Base-by-base conservation (phyloP, 2,113 vertebrate species). In the Bothrops jararaca region DNA sequence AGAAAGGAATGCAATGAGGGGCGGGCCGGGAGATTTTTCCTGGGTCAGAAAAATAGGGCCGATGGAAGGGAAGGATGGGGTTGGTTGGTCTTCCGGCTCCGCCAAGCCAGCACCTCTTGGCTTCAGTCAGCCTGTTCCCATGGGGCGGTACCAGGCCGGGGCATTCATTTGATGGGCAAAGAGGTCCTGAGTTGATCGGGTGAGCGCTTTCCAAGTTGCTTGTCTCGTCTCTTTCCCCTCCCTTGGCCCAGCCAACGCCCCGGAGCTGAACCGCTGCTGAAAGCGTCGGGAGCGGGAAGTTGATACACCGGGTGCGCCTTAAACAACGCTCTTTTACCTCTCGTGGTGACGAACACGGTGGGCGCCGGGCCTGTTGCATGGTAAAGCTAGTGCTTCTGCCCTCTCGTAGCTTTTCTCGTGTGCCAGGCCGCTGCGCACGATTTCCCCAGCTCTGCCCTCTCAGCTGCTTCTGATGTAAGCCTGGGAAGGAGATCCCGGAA, bases 1-100 rank as follows among this genome's bases (percentile, higher is more conserved):
- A 57, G 95, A 93, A 95, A 94, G 91, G 95, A 94, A 94, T 94
- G 94, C 94, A 95, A 94, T 90, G 90, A 86, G 12, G 54, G 95
- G 92, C 53, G n/a, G 1, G 22, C 90, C 0, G 20, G 56, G 23
- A 45, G 42, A 69, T 4, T 8, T 74, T 39, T 18, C 34, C 34
- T 20, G 69, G 69, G 69, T 39, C 34, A 34, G 42, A 2, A 29
- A 69, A 50, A 8, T 20, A 42, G 11, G 74, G 15, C 18, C 18
- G 15, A 7, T 39, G 18, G 20, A 80, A 3, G 34, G 23, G 45
- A 5, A 12, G 23, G 22, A 5, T 12, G 12, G 12, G 89, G 18
- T 9, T 4, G 6, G 22, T 11, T 39, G 18, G n/a, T 12, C 86
- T 53, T 52, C 5, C 48, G 20, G 53, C 45, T 88, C 50, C 12